Conservation (phyloP, 2,888 invertebrate species). For the Cheilosia variabilis region DNA sequence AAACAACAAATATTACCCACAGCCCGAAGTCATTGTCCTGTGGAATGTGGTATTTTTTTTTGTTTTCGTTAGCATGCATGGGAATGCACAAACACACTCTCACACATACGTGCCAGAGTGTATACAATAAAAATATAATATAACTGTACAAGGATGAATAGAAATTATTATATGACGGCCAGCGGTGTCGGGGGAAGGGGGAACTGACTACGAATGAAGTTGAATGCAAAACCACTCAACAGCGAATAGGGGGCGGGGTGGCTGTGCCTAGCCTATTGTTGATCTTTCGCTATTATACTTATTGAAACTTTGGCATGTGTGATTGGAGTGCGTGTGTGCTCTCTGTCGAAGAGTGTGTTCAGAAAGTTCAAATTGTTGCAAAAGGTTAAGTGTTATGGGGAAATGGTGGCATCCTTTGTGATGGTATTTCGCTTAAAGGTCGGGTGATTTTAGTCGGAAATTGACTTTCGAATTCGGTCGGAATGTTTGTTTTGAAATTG, state of each 20-base stretch:
- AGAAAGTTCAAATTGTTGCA: conserved; percentile 63
- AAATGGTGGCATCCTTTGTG: conserved; percentile 17
- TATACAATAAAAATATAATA: conserved; percentile 64
- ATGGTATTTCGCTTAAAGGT: conserved; percentile 24
- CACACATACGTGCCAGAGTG: not conserved
- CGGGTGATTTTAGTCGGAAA: conserved; percentile 28
- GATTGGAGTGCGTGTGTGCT: conserved; percentile 47
- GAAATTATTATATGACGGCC: conserved; percentile 60
- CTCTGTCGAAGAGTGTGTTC: conserved; percentile 27
- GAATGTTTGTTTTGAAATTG: conserved; percentile 3
- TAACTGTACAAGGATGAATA: conserved; percentile 64
- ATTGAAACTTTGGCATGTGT: conserved; percentile 52
- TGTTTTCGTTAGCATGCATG: not conserved
- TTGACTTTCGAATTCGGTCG: conserved; percentile 43
- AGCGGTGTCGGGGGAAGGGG: not conserved
- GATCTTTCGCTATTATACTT: conserved; percentile 51
- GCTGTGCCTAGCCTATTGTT: conserved; percentile 31
- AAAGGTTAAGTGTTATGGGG: conserved; percentile 50
- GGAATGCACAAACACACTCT: conserved; percentile 7
- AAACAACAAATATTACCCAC: conserved; percentile 38
- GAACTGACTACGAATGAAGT: conserved; percentile 16
- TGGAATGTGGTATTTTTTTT: conserved; percentile 39
- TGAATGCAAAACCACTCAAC: conserved; percentile 62
- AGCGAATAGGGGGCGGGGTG: not conserved
- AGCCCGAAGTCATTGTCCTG: conserved; percentile 66